Conservation (phyloP, 2,113 vertebrate species). For the Carollia perspicillata region DNA sequence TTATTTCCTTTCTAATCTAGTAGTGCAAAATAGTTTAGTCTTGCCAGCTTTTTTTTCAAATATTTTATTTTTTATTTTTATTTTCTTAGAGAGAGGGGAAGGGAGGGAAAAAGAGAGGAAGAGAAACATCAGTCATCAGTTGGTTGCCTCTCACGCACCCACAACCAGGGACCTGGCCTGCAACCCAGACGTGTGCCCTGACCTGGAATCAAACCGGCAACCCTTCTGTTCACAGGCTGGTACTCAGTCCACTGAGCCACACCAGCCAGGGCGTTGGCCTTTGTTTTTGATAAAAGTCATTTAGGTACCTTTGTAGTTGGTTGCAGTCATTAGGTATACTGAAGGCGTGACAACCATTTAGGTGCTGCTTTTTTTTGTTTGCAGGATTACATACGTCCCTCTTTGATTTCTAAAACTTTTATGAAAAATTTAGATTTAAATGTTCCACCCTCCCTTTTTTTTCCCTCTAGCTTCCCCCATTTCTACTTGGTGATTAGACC, state of each 20-base stretch:
- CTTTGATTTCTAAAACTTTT: not conserved
- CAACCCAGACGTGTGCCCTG: too few relatives aligned
- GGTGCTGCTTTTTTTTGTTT: not conserved
- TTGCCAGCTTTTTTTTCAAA: not conserved
- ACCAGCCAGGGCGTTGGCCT: not conserved
- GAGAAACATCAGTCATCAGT: too few relatives aligned
- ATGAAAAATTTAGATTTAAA: not conserved
- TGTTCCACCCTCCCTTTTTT: too few relatives aligned
- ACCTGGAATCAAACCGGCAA: too few relatives aligned
- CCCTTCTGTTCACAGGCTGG: too few relatives aligned
- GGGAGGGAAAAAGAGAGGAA: too few relatives aligned
- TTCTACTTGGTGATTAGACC: not conserved
- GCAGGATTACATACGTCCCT: not conserved
- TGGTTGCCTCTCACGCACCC: too few relatives aligned
- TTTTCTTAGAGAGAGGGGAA: too few relatives aligned
- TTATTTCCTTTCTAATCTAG: not conserved
- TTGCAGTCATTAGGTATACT: not conserved
- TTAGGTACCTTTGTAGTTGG: not conserved
- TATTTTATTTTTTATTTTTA: too few relatives aligned
- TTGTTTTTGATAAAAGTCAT: not conserved
- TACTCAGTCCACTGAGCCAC: too few relatives aligned
- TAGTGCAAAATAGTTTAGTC: not conserved
- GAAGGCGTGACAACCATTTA: not conserved
- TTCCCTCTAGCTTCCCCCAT: too few relatives aligned
- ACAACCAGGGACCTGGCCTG: too few relatives aligned